A percentile compares a stretch with the other conserved stretches of the same genome.
Evolutionary conservation across 2,797 vertebrate genomes (phyloP).

Genomic region (Enteromius paludinosus): DNA sequence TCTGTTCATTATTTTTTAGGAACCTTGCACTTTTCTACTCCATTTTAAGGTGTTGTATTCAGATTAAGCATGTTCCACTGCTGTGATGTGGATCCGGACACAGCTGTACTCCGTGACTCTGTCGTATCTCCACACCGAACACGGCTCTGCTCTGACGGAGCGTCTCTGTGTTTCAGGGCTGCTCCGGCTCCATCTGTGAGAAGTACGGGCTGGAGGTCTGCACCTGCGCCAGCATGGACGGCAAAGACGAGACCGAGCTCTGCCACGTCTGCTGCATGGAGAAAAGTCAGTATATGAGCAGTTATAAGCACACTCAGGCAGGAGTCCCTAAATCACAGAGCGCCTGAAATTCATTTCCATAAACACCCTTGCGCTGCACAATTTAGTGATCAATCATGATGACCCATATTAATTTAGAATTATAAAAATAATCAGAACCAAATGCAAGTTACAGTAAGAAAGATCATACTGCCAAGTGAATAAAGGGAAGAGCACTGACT

Average conservation of each 20-base stretch:
- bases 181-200: conserved; percentile 98
- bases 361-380: too few relatives aligned
- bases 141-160: too few relatives aligned
- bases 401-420: too few relatives aligned
- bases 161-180: conserved; percentile 81
- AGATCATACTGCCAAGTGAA: background rate
- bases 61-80: background rate
- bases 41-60: background rate
- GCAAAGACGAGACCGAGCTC: conserved; percentile 94
- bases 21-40: too few relatives aligned
- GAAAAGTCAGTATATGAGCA: conserved; percentile 83
- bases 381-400: too few relatives aligned
- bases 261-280: conserved; percentile 99
- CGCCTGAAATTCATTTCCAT: too few relatives aligned
- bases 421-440: background rate
- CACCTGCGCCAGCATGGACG: conserved; percentile 92
- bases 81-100: too few relatives aligned
- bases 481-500: background rate
- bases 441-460: background rate
- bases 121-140: too few relatives aligned
- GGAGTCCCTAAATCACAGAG: too few relatives aligned
- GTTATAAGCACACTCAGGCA: background rate
- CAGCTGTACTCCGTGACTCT: too few relatives aligned
- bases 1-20: too few relatives aligned
- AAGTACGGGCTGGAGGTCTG: conserved; percentile 93